Evolutionary conservation across 1,140 invertebrate species (phyloP), one percentile per base, ranked within the genome.

Genomic region (Sycobia sp.): DNA sequence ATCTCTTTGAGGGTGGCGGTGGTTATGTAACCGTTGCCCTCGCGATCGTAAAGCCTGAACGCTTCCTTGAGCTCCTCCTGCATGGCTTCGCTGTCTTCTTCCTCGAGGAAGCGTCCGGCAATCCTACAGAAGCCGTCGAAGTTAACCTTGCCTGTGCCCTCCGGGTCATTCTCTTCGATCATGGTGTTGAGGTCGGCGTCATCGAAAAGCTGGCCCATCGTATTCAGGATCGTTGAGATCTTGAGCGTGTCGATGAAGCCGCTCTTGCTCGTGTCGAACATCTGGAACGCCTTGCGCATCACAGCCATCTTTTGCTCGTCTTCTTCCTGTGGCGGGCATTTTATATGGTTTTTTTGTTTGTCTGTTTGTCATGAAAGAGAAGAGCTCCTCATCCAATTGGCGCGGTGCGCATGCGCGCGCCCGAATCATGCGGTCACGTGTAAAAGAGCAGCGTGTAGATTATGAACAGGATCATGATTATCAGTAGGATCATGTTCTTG

Each of bases 31-130:
- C 94, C 94, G 74, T 96, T 96, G 25, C 94, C 94, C 85, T 91
- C 86, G 70, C 88, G 84, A 76, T 89, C 88, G 75, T 90, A 90
- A 66, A 90, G 86, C 76, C 93, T 87, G 84, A 97, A 97, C 50
- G 95, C 95, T 84, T 97, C 95, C 72, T 95, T 94, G 44, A 97
- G 85, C 84, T 97, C 95, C 75, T 96, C 92, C 77, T 94, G 91
- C 85, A 96, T 96, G 47, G 93, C 93, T 76, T 95, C 93, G 64
- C 91, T 91, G 71, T 95, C 93, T 74, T 95, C 93, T 73, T 95
- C 91, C 69, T 93, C 91, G 8, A 96, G 85, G 82, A 96, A 96
- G 76, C 93, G 89, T 23, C 92, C 90, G 10, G 93, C 93, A 66
- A 97, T 93, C 69, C 87, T 88, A 71, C 93, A 93, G 82, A 97